Evolutionary conservation across 2,113 vertebrate species (phyloP).

Genomic region (Campylomormyrus tamandua): DNA sequence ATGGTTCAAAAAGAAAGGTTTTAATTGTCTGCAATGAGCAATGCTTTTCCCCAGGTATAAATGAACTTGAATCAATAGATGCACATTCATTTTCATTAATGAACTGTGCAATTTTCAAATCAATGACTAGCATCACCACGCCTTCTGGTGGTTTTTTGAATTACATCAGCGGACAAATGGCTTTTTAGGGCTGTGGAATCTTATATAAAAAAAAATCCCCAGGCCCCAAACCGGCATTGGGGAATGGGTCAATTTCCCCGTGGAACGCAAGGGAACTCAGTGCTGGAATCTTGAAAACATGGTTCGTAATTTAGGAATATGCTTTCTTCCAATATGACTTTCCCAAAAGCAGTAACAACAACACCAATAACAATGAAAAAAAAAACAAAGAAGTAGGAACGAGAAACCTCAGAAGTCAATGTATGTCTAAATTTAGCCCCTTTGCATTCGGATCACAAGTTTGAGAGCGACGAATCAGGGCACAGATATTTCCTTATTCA

Average conservation of each 20-base stretch:
- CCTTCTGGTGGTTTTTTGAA: not conserved
- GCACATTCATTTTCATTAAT: not conserved
- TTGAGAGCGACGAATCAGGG: not conserved
- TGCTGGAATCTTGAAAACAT: not conserved
- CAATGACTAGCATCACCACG: not conserved
- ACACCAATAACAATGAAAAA: not conserved
- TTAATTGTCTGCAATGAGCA: not conserved
- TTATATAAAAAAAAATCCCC: not conserved
- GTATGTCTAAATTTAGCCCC: not conserved
- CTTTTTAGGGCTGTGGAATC: not conserved
- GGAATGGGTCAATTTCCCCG: not conserved
- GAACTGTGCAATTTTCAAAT: not conserved
- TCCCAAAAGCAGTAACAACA: not conserved
- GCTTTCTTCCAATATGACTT: not conserved
- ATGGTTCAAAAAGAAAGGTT: not conserved
- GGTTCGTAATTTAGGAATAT: not conserved
- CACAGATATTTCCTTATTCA: not conserved
- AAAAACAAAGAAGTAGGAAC: not conserved
- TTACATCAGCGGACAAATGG: not conserved
- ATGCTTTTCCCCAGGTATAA: not conserved
- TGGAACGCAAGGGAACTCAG: not conserved
- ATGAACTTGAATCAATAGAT: not conserved
- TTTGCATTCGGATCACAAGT: conserved; percentile 1
- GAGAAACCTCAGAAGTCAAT: not conserved
- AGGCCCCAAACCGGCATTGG: not conserved